phyloP scores from a whole-genome alignment of 1,140 invertebrate species.

The Platyscapa corneri region DNA sequence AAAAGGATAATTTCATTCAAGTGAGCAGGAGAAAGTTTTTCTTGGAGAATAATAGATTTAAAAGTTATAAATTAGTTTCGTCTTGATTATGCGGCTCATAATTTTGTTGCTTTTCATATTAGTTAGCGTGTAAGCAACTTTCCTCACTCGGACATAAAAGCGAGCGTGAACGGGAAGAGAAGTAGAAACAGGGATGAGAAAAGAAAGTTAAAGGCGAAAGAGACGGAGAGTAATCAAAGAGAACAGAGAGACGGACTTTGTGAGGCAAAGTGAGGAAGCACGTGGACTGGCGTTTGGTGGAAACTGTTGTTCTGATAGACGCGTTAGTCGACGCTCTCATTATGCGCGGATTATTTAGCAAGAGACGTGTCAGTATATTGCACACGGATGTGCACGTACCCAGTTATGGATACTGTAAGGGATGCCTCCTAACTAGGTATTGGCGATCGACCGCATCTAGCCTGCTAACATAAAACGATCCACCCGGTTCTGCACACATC shows the following conservation, averaged over 20 bases:
- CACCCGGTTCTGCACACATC: not conserved
- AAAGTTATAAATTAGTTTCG: too few relatives aligned
- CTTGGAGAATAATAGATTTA: too few relatives aligned
- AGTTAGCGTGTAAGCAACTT: too few relatives aligned
- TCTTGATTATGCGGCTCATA: too few relatives aligned
- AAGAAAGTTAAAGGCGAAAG: not conserved
- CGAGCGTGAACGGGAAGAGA: not conserved
- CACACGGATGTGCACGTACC: not conserved
- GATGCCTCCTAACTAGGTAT: not conserved
- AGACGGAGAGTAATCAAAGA: not conserved
- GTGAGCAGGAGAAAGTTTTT: too few relatives aligned
- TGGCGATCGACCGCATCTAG: not conserved
- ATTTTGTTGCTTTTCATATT: too few relatives aligned
- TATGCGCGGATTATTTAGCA: constrained; percentile 39
- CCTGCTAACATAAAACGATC: not conserved
- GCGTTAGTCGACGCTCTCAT: constrained; percentile 26
- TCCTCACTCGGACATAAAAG: too few relatives aligned
- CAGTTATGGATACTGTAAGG: not conserved
- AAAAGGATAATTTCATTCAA: too few relatives aligned
- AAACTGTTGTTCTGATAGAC: constrained; percentile 21
- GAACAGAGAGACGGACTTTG: not conserved
- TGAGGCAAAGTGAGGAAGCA: not conserved
- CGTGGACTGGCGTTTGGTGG: not conserved
- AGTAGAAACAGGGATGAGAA: not conserved
- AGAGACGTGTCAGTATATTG: not conserved